These are phyloP conservation scores for Prenolepis imparis DNA, from an alignment of 2,888 invertebrate genomes.

Conservation along the genomic window DNA sequence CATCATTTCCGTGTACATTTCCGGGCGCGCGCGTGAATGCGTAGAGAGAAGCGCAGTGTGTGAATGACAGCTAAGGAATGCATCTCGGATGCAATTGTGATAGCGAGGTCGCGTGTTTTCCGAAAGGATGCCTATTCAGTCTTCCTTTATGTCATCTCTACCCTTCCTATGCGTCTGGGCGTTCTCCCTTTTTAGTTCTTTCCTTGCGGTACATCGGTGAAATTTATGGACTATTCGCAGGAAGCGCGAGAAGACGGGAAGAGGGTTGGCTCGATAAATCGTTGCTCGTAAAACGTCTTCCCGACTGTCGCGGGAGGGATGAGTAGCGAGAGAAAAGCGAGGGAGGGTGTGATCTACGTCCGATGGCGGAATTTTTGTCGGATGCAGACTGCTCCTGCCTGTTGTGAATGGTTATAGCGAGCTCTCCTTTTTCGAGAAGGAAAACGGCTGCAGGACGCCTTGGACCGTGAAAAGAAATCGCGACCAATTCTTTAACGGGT, in stretches of 20 bases:
- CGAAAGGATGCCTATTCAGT: slow-evolving; percentile 64
- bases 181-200: slow-evolving; percentile 66
- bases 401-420: slow-evolving; percentile 57
- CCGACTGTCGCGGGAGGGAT: slow-evolving; percentile 57
- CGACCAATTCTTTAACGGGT: slow-evolving; percentile 39
- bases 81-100: slow-evolving; percentile 64
- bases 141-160: slow-evolving; percentile 44
- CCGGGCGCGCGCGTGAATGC: background rate
- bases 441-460: slow-evolving; percentile 16
- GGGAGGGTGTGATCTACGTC: slow-evolving; percentile 47
- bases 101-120: slow-evolving; percentile 54
- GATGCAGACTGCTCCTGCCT: slow-evolving; percentile 52
- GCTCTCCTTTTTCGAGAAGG: slow-evolving; percentile 12
- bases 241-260: slow-evolving; percentile 68
- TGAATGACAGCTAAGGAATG: slow-evolving; percentile 74
- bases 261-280: slow-evolving; percentile 71
- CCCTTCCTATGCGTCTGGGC: background rate
- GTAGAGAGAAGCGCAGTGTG: slow-evolving; percentile 56
- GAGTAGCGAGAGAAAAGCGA: slow-evolving; percentile 34
- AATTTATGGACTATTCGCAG: slow-evolving; percentile 80
- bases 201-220: slow-evolving; percentile 77
- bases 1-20: background rate
- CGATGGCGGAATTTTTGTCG: slow-evolving; percentile 60
- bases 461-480: slow-evolving; percentile 54
- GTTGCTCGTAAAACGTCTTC: slow-evolving; percentile 74